Evolutionary conservation across 2,888 invertebrate genomes (phyloP).

Genomic region (Drosophila diplacantha): DNA sequence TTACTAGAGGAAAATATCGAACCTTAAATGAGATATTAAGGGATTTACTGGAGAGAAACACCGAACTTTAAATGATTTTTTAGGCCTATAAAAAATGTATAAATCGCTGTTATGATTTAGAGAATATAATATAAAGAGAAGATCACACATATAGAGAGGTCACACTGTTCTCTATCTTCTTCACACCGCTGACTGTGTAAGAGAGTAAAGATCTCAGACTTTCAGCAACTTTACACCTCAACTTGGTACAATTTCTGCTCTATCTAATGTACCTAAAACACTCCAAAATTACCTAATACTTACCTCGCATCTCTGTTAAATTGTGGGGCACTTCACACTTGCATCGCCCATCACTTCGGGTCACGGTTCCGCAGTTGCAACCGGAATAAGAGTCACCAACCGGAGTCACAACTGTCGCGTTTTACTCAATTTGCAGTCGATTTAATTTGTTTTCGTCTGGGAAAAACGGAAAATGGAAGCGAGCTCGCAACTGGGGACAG

Average conservation of each 20-base stretch:
- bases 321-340: background rate
- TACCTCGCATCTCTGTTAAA: background rate
- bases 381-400: conserved; percentile 12
- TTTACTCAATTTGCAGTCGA: conserved; percentile 70
- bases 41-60: too few relatives aligned
- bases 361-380: conserved; percentile 11
- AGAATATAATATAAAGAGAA: background rate
- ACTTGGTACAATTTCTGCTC: background rate
- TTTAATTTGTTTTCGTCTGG: conserved; percentile 67
- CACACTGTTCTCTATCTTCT: background rate
- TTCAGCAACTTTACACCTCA: background rate
- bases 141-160: too few relatives aligned
- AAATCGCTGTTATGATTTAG: background rate
- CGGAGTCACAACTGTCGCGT: conserved; percentile 60
- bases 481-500: conserved; percentile 14
- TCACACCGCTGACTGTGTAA: background rate
- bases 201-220: background rate
- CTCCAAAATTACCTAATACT: background rate
- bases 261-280: background rate
- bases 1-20: background rate
- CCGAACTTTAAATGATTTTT: too few relatives aligned
- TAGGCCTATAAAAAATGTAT: background rate
- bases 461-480: conserved; percentile 19
- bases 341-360: conserved; percentile 1
- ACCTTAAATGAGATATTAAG: background rate